Conservation (phyloP, 2,113 vertebrate species). For the Octodon degus region DNA sequence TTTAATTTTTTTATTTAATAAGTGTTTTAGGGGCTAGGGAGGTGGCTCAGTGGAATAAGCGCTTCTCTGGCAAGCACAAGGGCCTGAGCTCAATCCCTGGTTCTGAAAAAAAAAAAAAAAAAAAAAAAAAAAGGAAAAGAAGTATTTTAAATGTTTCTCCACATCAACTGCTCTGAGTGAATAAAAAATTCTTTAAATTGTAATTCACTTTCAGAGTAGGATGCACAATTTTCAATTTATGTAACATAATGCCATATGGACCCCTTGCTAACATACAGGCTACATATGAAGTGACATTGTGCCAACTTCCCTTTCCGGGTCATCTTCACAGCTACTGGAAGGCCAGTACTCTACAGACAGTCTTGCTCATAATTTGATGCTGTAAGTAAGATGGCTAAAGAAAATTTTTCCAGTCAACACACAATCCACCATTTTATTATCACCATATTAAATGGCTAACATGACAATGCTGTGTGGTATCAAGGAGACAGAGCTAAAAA, state of each 20-base stretch:
- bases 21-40: neutral
- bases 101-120: too few species aligned
- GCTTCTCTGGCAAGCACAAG: too few species aligned
- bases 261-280: neutral
- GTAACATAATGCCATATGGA: neutral
- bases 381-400: neutral
- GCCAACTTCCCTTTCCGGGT: neutral
- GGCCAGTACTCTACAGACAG: neutral
- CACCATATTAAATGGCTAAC: neutral
- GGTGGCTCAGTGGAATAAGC: too few species aligned
- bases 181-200: neutral
- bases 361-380: neutral
- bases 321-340: neutral
- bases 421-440: neutral
- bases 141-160: neutral
- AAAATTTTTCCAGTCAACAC: neutral
- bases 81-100: too few species aligned
- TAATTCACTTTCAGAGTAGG: neutral
- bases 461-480: neutral
- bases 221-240: neutral
- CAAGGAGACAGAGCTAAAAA: neutral
- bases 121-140: neutral
- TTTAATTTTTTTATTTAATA: slow-evolving; percentile 4
- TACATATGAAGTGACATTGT: neutral
- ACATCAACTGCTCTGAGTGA: neutral